phyloP scores from a whole-genome alignment of 2,113 vertebrate species.

The Phocoena sinus region DNA sequence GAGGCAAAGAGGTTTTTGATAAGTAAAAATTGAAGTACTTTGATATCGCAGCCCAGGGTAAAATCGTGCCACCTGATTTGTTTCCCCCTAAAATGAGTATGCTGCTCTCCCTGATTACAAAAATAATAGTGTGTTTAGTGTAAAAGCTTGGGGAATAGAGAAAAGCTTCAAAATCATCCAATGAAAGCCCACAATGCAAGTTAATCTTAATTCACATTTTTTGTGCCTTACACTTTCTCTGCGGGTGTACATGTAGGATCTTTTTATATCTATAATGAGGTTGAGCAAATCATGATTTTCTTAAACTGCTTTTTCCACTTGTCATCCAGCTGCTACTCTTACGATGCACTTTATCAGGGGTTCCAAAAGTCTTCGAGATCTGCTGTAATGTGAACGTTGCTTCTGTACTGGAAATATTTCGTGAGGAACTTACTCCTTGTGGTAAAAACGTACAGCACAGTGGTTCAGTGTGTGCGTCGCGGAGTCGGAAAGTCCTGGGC shows the following conservation, averaged over 20 bases:
- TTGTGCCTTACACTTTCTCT: background rate
- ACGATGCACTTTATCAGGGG: background rate
- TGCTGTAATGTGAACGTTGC: background rate
- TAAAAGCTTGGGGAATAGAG: background rate
- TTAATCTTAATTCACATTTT: background rate
- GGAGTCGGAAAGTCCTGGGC: background rate
- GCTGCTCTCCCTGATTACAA: background rate
- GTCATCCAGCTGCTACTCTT: background rate
- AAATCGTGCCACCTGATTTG: background rate
- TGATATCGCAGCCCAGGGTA: background rate
- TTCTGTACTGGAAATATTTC: background rate
- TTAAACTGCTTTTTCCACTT: background rate
- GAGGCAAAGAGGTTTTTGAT: background rate
- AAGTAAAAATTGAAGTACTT: background rate
- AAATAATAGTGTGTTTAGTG: background rate
- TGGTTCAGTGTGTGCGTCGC: accelerated
- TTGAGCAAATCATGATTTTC: background rate
- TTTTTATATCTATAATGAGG: background rate
- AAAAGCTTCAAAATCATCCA: background rate
- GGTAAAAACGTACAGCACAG: background rate
- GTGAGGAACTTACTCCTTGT: background rate
- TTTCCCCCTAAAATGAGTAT: background rate
- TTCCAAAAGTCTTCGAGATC: background rate
- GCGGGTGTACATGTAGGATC: accelerated
- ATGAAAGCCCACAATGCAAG: background rate